Base-by-base conservation (phyloP, 92 coral and sea anemone genomes). In the Pocillopora grandis region DNA sequence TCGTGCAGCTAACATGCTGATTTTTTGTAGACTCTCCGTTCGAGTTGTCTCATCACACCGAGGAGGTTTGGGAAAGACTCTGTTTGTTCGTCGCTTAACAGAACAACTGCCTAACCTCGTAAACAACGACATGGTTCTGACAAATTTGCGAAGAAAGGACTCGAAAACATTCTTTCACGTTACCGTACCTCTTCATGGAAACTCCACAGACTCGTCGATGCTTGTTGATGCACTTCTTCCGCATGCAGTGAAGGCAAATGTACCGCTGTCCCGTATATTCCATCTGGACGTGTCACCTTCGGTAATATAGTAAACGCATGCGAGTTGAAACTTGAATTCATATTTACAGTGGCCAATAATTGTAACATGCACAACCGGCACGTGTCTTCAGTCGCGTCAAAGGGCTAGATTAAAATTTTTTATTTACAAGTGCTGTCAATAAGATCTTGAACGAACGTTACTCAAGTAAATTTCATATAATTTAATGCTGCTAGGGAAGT, bases 281-380 rank as follows among this genome's bases (percentile, higher is more conserved):
- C 98, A 94, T 79, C 62, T 94, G 59, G 98, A 94, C 66, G 90
- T 94, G 31, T 92, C 98, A 55, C 98, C 95, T 72, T 88, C 98
- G 84, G 98, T 94, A 77, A 92, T 93, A 77, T 85, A 2, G 0
- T 42, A 42, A 3, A 42, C 1, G 5, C 7, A 42, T 42, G 52
- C 52, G 7, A 1, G 18, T 35, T 2, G 36, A 9, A 69, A 31
- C 21, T 64, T 80, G 66, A 80, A 79, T 20, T 58, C 0, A 9
- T 9, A 14, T 58, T 58, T 27, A 0, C 31, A 27, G 31, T 27
- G 55, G 19, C 21, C 10, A 55, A 13, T 21, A 19, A 0, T 7
- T 20, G 37, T 49, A 14, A 71, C 1, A 27, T 27, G 8, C 52
- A 0, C 52, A 42, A 7, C 52, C 8, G 8, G 52, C 8, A 2